Base-by-base conservation (phyloP, 2,113 vertebrate genomes). In the Dasyurus viverrinus region DNA sequence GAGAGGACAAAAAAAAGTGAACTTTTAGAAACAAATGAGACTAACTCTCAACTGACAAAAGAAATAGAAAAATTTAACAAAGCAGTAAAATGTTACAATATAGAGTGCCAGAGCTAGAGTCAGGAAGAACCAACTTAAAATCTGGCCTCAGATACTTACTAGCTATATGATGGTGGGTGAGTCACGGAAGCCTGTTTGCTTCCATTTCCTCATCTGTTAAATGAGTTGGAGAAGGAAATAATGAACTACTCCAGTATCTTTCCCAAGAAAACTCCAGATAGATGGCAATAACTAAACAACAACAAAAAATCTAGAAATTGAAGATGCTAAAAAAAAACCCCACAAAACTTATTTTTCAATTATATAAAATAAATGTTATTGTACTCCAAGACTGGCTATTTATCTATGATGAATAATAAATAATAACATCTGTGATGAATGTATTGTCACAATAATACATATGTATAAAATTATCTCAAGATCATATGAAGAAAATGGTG, bases 1-100 rank as follows among this genome's bases (percentile, higher is more conserved):
- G 54, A 89, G 47, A 92, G 26, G 92, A 89, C 76, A 90, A n/a
- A n/a, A n/a, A 89, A 93, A 76, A 92, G 30, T 84, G 84, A 57
- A 60, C 55, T 50, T 54, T 55, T 89, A 7, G 47, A 93, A 68
- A 91, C 25, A 91, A 22, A 54, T 8, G 11, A 16, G 42, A 89
- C 10, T 12, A 90, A 48, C 26, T 52, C n/a, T 93, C 52, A n/a
- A 53, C 60, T 7, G 48, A 89, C 0, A 2, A 90, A n/a, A 24
- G 92, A 53, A n/a, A 42, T 42, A 57, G 55, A 9, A 10, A 11
- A 60, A 30, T 68, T 10, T 68, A 36, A 36, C 30, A 68, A 68
- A 68, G 30, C 8, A 68, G 3, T 5, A 36, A 68, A 12, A 30
- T 68, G 55, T 10, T 9, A 60, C 9, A 30, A 2, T 90, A 42